These are phyloP conservation scores for Agrypnus murinus DNA, from an alignment of 2,888 invertebrate species.

Conservation along the genomic window DNA sequence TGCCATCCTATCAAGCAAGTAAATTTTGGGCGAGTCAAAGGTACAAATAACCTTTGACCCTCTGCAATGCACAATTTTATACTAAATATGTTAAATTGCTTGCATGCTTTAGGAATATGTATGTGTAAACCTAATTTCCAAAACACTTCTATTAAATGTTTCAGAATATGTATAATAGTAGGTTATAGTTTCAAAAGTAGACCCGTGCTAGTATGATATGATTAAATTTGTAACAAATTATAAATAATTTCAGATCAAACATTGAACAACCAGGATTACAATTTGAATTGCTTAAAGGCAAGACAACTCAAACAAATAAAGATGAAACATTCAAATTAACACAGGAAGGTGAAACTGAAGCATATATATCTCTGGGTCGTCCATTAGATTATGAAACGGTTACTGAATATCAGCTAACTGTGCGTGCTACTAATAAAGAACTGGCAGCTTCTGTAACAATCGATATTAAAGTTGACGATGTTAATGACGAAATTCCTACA, in stretches of 20 bases:
- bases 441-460: slow-evolving; percentile 87
- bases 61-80: too few relatives aligned
- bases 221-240: too few relatives aligned
- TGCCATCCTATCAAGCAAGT: too few relatives aligned
- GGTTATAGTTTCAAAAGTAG: too few relatives aligned
- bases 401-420: slow-evolving; percentile 87
- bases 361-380: slow-evolving; percentile 84
- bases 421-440: slow-evolving; percentile 88
- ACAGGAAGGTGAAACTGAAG: slow-evolving; percentile 79
- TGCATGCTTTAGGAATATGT: too few relatives aligned
- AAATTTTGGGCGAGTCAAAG: too few relatives aligned
- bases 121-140: too few relatives aligned
- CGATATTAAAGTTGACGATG: slow-evolving; percentile 87
- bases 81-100: too few relatives aligned
- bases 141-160: too few relatives aligned
- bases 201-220: too few relatives aligned
- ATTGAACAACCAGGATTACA: slow-evolving; percentile 84
- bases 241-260: slow-evolving; percentile 82
- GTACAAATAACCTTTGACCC: too few relatives aligned
- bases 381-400: slow-evolving; percentile 89
- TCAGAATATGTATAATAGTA: too few relatives aligned
- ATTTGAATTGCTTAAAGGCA: slow-evolving; percentile 87
- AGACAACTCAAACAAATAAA: slow-evolving; percentile 90
- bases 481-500: slow-evolving; percentile 92
- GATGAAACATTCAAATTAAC: slow-evolving; percentile 81